phyloP scores from a whole-genome alignment of 92 coral and sea anemone species.

The Epizoanthus fatuus region DNA sequence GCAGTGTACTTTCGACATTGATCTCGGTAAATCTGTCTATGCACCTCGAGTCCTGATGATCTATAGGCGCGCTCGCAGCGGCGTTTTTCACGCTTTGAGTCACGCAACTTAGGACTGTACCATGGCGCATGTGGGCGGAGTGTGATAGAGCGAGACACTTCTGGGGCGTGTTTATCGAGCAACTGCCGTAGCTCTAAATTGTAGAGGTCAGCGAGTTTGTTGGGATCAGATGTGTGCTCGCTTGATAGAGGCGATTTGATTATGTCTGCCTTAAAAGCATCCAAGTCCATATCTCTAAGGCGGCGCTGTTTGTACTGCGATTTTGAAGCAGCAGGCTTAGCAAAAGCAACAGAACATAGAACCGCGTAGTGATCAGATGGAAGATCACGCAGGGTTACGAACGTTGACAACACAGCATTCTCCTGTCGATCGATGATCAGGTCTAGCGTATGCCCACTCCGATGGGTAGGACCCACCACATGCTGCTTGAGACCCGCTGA shows the following conservation, averaged over 20 bases:
- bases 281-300: conserved; percentile 45
- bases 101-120: conserved; percentile 43
- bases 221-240: conserved; percentile 13
- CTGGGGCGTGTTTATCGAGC: conserved; percentile 66
- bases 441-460: too few relatives aligned
- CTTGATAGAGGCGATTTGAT: conserved; percentile 20
- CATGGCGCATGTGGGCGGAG: conserved; percentile 55
- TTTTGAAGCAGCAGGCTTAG: conserved; percentile 44
- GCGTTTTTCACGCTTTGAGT: conserved; percentile 53
- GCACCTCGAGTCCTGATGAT: conserved; percentile 62
- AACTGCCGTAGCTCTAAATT: conserved; percentile 36
- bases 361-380: neutral
- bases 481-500: too few relatives aligned
- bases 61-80: conserved; percentile 53
- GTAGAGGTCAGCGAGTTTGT: conserved; percentile 53
- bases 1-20: too few relatives aligned
- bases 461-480: too few relatives aligned
- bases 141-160: conserved; percentile 34
- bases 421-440: too few relatives aligned
- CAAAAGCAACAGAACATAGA: conserved; percentile 27
- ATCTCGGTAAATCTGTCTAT: conserved; percentile 47
- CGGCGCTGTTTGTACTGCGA: conserved; percentile 40
- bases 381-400: neutral
- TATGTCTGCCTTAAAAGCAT: conserved; percentile 41
- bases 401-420: too few relatives aligned